These are phyloP conservation scores for Phalacrocorax pelagicus DNA, from an alignment of 2,113 vertebrate genomes.

Conservation along the genomic window DNA sequence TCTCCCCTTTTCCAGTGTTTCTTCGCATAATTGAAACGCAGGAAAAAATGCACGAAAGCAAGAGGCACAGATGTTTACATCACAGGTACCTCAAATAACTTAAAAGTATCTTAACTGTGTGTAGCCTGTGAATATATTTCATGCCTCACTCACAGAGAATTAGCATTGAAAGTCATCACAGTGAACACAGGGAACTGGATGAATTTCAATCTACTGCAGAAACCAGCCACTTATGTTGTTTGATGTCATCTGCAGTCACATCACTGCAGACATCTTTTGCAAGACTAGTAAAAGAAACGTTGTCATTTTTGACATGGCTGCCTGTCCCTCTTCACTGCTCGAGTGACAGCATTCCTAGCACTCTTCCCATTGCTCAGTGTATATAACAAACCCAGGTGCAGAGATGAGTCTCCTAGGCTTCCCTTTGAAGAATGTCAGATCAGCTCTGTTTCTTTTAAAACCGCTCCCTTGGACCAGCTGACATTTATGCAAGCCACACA, in stretches of 20 bases:
- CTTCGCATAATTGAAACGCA: slow-evolving; percentile 60
- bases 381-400: slow-evolving; percentile 66
- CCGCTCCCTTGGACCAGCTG: slow-evolving; percentile 55
- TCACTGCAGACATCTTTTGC: slow-evolving; percentile 67
- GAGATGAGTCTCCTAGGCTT: slow-evolving; percentile 63
- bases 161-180: slow-evolving; percentile 67
- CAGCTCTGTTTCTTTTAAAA: slow-evolving; percentile 51
- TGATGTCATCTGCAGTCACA: slow-evolving; percentile 71
- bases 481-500: slow-evolving; percentile 52
- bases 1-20: background rate
- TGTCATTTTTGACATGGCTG: slow-evolving; percentile 73
- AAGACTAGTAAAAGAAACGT: slow-evolving; percentile 64
- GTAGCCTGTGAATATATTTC: slow-evolving; percentile 67
- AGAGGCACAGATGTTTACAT: slow-evolving; percentile 68
- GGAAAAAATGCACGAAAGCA: slow-evolving; percentile 10
- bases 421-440: slow-evolving; percentile 62
- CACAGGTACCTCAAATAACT: slow-evolving; percentile 61
- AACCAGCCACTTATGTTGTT: slow-evolving; percentile 65
- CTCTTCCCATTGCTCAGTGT: slow-evolving; percentile 48
- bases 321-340: slow-evolving; percentile 67
- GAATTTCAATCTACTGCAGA: slow-evolving; percentile 68
- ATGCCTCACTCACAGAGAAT: slow-evolving; percentile 68
- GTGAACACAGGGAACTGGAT: slow-evolving; percentile 64
- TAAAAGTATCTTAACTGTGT: slow-evolving; percentile 48
- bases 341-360: slow-evolving; percentile 64